phyloP scores from a whole-genome alignment of 1,140 invertebrate genomes.

The Hylyphantes graminicola region DNA sequence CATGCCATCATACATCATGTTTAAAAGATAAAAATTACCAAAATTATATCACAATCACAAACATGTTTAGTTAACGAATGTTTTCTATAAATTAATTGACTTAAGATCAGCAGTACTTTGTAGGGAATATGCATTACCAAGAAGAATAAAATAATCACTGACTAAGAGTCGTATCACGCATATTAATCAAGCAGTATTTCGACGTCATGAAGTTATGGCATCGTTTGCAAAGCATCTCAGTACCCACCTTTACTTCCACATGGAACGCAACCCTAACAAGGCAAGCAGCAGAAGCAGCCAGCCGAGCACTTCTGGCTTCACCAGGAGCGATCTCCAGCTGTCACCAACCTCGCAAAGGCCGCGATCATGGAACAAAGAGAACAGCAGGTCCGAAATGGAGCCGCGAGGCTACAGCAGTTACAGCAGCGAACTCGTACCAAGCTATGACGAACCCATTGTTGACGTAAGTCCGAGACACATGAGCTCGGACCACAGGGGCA shows the following conservation, averaged over 20 bases:
- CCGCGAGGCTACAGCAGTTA: neutral
- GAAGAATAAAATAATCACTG: no score
- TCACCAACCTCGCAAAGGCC: constrained; percentile 31
- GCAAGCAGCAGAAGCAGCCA: constrained; percentile 31
- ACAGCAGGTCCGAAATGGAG: constrained; percentile 11
- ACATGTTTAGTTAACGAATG: no score
- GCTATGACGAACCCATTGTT: constrained; percentile 15
- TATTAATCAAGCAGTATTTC: no score
- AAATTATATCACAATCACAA: no score
- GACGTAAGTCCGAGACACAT: constrained; percentile 12
- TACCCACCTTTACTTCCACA: constrained; percentile 56
- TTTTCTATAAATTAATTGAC: no score
- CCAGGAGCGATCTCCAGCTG: constrained; percentile 17
- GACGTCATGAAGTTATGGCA: constrained; percentile 43
- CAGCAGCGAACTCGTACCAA: constrained; percentile 28
- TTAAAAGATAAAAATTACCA: no score
- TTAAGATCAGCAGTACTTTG: no score
- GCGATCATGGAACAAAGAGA: constrained; percentile 44
- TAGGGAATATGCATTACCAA: no score
- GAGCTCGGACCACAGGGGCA: constrained; percentile 37
- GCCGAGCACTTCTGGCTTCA: constrained; percentile 27
- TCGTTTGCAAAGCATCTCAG: constrained; percentile 55
- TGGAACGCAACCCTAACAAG: constrained; percentile 48
- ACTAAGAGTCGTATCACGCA: no score
- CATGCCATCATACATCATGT: no score